Conservation (phyloP, 2,888 invertebrate species). For the Lucinisca nassula region DNA sequence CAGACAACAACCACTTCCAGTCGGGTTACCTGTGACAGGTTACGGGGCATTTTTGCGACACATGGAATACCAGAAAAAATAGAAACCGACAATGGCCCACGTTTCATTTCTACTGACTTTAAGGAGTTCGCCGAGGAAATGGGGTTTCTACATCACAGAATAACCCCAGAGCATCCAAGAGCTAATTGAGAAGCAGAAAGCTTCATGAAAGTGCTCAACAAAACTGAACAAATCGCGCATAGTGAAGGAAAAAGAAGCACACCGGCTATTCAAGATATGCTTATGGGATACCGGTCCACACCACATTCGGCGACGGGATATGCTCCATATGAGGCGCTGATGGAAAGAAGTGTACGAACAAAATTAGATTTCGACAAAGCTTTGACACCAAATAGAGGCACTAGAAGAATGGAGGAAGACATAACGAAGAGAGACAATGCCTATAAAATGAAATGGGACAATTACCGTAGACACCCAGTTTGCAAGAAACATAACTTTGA, state of each 20-base stretch:
- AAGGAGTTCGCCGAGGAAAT: constrained; percentile 35
- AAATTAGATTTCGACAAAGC: background rate
- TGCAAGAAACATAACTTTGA: too few species aligned
- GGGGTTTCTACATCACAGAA: constrained; percentile 41
- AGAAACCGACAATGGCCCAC: too few species aligned
- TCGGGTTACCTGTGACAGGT: background rate
- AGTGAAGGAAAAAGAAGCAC: background rate
- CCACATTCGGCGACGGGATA: too few species aligned
- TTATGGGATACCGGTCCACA: too few species aligned
- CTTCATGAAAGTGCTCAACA: constrained; percentile 37
- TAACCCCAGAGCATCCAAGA: too few species aligned
- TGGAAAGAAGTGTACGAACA: too few species aligned
- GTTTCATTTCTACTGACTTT: constrained; percentile 50
- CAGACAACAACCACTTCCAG: constrained; percentile 22
- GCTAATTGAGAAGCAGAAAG: too few species aligned
- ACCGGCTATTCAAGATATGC: too few species aligned
- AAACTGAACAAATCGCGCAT: constrained; percentile 10
- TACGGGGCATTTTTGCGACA: constrained; percentile 49
- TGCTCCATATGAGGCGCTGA: too few species aligned
- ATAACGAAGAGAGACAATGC: constrained; percentile 19
- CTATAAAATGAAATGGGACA: constrained; percentile 30
- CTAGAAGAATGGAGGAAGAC: constrained; percentile 4
- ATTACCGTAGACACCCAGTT: constrained; percentile 2
- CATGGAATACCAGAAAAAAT: constrained; percentile 42
- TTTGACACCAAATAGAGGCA: background rate